Conservation (phyloP, 1,140 invertebrate species). For the Coenobita brevimanus region DNA sequence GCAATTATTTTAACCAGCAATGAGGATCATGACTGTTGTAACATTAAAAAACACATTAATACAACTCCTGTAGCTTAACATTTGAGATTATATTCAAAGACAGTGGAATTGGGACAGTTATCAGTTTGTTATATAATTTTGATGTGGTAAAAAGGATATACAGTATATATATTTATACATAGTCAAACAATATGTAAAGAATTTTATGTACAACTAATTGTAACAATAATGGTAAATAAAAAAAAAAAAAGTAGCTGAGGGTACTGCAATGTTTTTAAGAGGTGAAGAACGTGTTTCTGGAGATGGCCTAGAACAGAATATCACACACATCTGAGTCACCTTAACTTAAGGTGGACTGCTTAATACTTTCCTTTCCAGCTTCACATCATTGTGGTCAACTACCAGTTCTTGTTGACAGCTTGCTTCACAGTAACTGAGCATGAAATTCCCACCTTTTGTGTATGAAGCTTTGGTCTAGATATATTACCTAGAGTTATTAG, state of each 20-base stretch:
- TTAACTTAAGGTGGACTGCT: constrained; percentile 62
- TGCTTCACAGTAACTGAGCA: background rate
- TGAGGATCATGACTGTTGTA: too few species aligned
- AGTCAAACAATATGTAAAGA: constrained; percentile 55
- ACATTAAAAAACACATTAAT: too few species aligned
- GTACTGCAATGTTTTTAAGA: constrained; percentile 32
- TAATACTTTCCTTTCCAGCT: constrained; percentile 40
- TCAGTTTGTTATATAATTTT: constrained; percentile 1
- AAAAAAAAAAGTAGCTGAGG: constrained; percentile 25
- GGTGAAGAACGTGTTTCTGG: constrained; percentile 62
- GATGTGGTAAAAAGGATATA: constrained; percentile 8
- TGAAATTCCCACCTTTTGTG: constrained; percentile 61
- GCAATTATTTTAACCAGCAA: constrained; percentile 24
- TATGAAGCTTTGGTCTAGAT: constrained; percentile 61
- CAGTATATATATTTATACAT: constrained; percentile 37
- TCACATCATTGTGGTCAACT: background rate
- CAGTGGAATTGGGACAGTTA: constrained; percentile 36
- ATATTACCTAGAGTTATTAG: constrained; percentile 36
- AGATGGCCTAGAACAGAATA: constrained; percentile 37
- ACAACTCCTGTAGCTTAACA: background rate
- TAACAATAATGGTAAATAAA: constrained; percentile 50
- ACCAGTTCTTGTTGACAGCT: background rate
- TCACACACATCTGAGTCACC: constrained; percentile 60
- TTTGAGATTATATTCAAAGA: constrained; percentile 15
- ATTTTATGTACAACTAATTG: constrained; percentile 58